Evolutionary conservation across 1,140 invertebrate species (phyloP), one percentile per base, ranked within the genome.

Genomic region (Leptinotarsa texana): DNA sequence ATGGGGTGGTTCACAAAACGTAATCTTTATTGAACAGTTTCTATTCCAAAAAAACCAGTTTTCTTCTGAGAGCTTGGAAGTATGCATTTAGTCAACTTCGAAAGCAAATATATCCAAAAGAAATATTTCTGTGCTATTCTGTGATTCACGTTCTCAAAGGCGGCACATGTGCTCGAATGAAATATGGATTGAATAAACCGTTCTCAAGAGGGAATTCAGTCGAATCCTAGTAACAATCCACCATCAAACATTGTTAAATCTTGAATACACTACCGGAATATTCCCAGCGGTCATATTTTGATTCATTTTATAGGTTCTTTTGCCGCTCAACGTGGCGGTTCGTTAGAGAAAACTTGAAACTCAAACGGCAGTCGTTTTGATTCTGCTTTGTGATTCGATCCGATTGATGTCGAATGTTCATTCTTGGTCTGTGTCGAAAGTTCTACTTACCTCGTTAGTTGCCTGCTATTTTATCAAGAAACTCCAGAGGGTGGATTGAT

Each of bases 331-430:
- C 51, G 51, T 57, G 51, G 51, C n/a, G n/a, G 51, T 57, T 57
- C 51, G 51, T 57, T 57, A 57, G 51, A 57, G 51, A 57, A 57
- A 42, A 42, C 8, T 42, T 11, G 33, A 11, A 42, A 42, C 33
- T 42, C 33, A 42, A 42, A 42, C n/a, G n/a, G 51, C 51, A 57
- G 51, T 69, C 24, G 67, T n/a, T 69, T 69, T 42, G 33, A 69
- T 69, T 49, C 17, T 69, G 67, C 67, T 69, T n/a, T 69, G 67
- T 69, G 67, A 69, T 69, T 48, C 67, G n/a, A 69, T 49, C 33
- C 42, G 67, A 47, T 69, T 69, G 67, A 69, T 42, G 67, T 47
- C 33, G 15, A 66, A 13, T 66, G 51, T 17, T 57, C 51, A 4
- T n/a, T 18, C 33, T 69, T 11, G 8, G 13, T 47, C 21, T 42